Conservation (phyloP, 2,113 vertebrate genomes). For the Channa argus region DNA sequence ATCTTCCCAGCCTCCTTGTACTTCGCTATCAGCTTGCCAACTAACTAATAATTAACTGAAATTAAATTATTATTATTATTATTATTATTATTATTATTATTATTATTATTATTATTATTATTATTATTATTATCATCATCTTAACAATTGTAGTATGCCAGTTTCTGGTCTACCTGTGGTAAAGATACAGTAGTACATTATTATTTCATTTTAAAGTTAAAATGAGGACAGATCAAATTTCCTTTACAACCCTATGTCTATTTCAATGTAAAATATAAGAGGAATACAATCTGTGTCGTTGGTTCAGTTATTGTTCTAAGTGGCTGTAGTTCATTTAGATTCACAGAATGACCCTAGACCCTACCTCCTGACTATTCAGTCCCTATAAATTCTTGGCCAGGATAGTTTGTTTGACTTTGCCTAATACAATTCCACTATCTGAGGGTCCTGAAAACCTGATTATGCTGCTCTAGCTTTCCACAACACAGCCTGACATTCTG, state of each 20-base stretch:
- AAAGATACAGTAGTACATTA: not conserved
- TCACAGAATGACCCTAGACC: not conserved
- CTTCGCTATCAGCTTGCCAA: no score
- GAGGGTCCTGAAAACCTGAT: conserved; percentile 58
- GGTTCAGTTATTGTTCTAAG: conserved; percentile 8
- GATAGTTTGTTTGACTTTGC: conserved; percentile 51
- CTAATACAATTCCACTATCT: conserved; percentile 61
- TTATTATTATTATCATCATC: no score
- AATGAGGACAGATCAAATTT: not conserved
- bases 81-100: no score
- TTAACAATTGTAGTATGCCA: no score
- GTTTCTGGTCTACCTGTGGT: no score
- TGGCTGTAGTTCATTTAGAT: conserved; percentile 40
- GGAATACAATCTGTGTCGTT: not conserved
- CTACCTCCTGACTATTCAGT: not conserved
- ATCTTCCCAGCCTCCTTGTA: no score
- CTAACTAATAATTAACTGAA: no score
- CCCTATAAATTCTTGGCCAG: conserved; percentile 25
- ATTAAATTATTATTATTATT: no score
- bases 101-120: no score
- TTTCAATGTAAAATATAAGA: no score
- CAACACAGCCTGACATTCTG: conserved; percentile 46
- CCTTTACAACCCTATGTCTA: not conserved
- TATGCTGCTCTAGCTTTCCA: conserved; percentile 51
- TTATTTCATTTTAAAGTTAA: not conserved